phyloP scores from a whole-genome alignment of 1,140 invertebrate species.

The Leptinotarsa lineolata region DNA sequence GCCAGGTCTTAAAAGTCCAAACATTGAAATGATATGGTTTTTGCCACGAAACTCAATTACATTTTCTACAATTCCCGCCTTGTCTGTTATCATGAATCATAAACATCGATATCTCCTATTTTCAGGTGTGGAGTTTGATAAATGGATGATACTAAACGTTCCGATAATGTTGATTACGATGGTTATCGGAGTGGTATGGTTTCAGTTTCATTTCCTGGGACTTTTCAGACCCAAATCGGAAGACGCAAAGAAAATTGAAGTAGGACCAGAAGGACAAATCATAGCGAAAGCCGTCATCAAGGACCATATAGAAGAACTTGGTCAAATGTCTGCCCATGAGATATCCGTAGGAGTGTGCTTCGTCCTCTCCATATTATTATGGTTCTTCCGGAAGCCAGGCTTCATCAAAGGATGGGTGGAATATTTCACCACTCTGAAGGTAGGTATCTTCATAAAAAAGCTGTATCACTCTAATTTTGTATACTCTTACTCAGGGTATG shows the following conservation, averaged over 20 bases:
- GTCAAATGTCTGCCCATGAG: slow-evolving; percentile 82
- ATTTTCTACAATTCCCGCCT: too few relatives aligned
- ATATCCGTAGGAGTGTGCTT: slow-evolving; percentile 76
- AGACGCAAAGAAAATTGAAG: slow-evolving; percentile 47
- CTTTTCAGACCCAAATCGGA: slow-evolving; percentile 61
- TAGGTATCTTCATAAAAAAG: not conserved
- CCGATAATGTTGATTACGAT: slow-evolving; percentile 75
- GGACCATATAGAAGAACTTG: slow-evolving; percentile 75
- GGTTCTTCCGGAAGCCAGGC: slow-evolving; percentile 86
- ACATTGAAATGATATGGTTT: too few relatives aligned
- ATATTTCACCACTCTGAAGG: slow-evolving; percentile 58
- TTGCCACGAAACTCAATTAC: too few relatives aligned
- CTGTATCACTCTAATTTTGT: too few relatives aligned
- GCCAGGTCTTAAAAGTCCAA: too few relatives aligned
- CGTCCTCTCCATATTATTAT: slow-evolving; percentile 76
- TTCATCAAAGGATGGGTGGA: slow-evolving; percentile 80
- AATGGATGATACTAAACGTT: slow-evolving; percentile 72
- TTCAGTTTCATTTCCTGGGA: slow-evolving; percentile 77
- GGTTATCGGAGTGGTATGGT: slow-evolving; percentile 70
- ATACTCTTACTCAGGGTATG: too few relatives aligned
- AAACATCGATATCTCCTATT: not conserved
- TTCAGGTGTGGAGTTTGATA: slow-evolving; percentile 70
- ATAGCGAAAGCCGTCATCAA: slow-evolving; percentile 69
- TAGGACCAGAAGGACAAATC: slow-evolving; percentile 59
- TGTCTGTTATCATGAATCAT: too few relatives aligned